These are phyloP conservation scores for Psophia crepitans DNA, from an alignment of 2,113 vertebrate species.

Conservation along the genomic window DNA sequence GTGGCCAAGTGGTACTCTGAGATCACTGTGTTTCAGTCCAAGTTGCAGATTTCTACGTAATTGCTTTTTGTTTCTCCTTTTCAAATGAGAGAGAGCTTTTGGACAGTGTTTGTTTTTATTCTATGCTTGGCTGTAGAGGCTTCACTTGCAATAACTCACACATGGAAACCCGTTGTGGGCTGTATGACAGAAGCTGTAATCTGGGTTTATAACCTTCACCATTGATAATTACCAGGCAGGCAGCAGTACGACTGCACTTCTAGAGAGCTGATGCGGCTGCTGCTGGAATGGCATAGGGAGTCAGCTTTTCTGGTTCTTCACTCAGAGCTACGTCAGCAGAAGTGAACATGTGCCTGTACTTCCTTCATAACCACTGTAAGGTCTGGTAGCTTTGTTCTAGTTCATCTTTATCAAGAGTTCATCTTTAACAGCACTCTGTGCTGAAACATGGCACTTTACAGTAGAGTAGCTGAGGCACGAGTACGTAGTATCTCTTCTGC, in stretches of 20 bases:
- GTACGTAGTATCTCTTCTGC: neutral
- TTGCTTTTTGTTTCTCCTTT: slow-evolving; percentile 45
- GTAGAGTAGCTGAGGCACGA: neutral
- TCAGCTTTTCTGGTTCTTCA: neutral
- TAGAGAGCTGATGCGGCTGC: neutral
- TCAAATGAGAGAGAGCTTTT: slow-evolving; percentile 47
- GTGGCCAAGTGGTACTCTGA: neutral
- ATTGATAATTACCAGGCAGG: neutral
- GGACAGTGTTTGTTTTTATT: neutral
- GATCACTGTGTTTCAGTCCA: slow-evolving; percentile 35
- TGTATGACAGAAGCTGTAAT: slow-evolving; percentile 3
- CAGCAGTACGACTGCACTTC: neutral
- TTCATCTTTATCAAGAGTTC: neutral
- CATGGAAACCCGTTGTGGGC: neutral
- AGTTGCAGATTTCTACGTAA: slow-evolving; percentile 57
- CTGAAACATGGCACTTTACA: slow-evolving; percentile 9
- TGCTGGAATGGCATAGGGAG: neutral
- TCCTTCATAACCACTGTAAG: slow-evolving; percentile 1
- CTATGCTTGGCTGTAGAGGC: neutral
- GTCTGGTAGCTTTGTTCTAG: neutral
- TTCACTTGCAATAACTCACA: slow-evolving; percentile 10
- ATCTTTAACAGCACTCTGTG: neutral
- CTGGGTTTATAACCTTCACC: neutral
- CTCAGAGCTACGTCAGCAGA: neutral
- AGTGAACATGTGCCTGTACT: neutral